Evolutionary conservation across 2,888 invertebrate genomes (phyloP), one percentile per base, ranked within the genome.

Genomic region (Stratiomys singularior): DNA sequence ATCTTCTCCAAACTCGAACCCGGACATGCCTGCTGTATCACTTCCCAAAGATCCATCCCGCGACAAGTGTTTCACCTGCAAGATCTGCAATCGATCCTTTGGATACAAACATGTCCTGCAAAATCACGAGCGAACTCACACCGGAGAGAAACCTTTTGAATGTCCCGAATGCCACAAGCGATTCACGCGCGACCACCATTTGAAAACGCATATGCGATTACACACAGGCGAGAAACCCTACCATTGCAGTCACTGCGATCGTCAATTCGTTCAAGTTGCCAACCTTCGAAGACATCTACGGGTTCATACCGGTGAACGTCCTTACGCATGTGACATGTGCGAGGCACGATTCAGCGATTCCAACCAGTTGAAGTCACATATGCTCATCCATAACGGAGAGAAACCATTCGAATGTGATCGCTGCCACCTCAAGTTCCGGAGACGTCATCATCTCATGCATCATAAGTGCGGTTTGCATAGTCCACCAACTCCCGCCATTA

Each of bases 151-250:
- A 84, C 97, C 97, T 0, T 97, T 96, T 88, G 94, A 96, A 85
- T 97, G 97, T 84, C 93, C 92, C 37, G 94, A 96, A 86, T 97
- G 97, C 85, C 94, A 96, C 85, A 97, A 97, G 86, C 90, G 96
- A 81, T 97, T 97, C 87, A 97, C 96, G 0, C 90, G 97, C 71
- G 97, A 97, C 85, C 97, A 97, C 84, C 97, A 97, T 84, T 89
- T 97, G 76, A 97, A 97, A 88, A 97, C 97, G 0, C 97, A 97
- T 87, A 93, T 97, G 90, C 90, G 97, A 28, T 88, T 97, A 79
- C 97, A 97, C 86, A 97, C 97, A 0, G 97, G 97, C 0, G 97
- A 97, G 86, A 94, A 96, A 83, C 97, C 97, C 0, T 97, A 96
- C 87, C 93, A 94, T 84, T 97, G 97, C 87, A 93, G 93, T 76